Base-by-base conservation (phyloP, 2,797 vertebrate genomes). In the Tolypeutes matacus region DNA sequence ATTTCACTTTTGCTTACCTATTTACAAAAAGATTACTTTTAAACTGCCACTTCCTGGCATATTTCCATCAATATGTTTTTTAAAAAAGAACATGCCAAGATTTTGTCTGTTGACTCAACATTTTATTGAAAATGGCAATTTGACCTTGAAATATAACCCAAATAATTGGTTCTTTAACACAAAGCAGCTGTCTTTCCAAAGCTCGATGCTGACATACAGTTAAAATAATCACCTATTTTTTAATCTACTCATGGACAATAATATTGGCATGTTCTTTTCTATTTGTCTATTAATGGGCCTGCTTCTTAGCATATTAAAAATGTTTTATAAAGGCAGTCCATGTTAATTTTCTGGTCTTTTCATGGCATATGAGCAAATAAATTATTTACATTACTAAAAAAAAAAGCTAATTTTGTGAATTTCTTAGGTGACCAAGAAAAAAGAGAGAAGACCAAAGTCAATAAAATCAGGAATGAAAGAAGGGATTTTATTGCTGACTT, bases 331-430 rank as follows among this genome's bases (percentile, higher is more conserved):
- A 97, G 98, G 98, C 98, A 97, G 97, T 98, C 98, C 98, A 98
- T 98, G 98, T 98, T 99, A 99, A 98, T 98, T 98, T 98, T 98
- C 98, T 98, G 99, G 98, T 99, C 99, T 99, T 98, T 99, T 98
- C 98, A 98, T 97, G 98, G 98, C 98, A 98, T 99, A 98, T 98
- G 98, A 99, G 98, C 98, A 98, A 99, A 99, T 99, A 99, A 99
- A 99, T 98, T 99, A 99, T 99, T 99, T 99, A 99, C 99, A 99
- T 98, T 98, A 99, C 98, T 98, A 98, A 46, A 46, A n/a, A n/a
- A n/a, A n/a, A n/a, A n/a, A 46, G 42, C 42, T 46, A 46, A 46
- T 9, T 46, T 46, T 46, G 42, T 46, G 5, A 46, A 46, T 46
- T 46, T 46, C 42, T 46, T 46, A n/a, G 5, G 42, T 9, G 5